Percentiles rank a stretch among this genome's conserved stretches.
Evolutionary conservation across 2,797 vertebrate genomes (phyloP).

Genomic region (Melanotaenia boesemani): DNA sequence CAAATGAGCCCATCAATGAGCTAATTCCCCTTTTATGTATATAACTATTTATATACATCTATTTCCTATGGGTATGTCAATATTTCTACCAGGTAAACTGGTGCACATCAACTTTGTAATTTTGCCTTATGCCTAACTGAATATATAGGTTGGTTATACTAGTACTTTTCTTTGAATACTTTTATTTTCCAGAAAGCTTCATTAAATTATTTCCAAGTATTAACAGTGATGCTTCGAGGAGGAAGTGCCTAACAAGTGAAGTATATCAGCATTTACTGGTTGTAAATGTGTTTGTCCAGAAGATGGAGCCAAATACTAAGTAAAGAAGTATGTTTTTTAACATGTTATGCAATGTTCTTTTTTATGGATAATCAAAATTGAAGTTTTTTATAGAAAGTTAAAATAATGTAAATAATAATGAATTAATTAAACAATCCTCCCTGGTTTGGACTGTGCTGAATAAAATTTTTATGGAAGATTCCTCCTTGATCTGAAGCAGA

Average conservation of each 20-base stretch:
- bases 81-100: neutral
- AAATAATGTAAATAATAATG: neutral
- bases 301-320: conserved; percentile 72
- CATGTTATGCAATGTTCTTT: rapidly evolving
- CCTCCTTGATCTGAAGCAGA: neutral
- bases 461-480: neutral
- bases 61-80: neutral
- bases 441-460: neutral
- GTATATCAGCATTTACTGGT: neutral
- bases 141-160: neutral
- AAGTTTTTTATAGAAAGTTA: neutral
- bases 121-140: neutral
- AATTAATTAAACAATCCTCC: neutral
- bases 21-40: neutral
- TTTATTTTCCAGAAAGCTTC: neutral
- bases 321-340: neutral
- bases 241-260: neutral
- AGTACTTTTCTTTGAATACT: neutral
- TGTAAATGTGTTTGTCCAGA: conserved; percentile 34
- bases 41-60: neutral
- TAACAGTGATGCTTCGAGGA: neutral
- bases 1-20: neutral
- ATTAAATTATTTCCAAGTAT: neutral
- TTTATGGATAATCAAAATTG: neutral
- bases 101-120: neutral